A percentile compares a stretch with the other conserved stretches of the same genome.
Conservation (phyloP, 2,797 vertebrate genomes). For the Xerus rutilus region DNA sequence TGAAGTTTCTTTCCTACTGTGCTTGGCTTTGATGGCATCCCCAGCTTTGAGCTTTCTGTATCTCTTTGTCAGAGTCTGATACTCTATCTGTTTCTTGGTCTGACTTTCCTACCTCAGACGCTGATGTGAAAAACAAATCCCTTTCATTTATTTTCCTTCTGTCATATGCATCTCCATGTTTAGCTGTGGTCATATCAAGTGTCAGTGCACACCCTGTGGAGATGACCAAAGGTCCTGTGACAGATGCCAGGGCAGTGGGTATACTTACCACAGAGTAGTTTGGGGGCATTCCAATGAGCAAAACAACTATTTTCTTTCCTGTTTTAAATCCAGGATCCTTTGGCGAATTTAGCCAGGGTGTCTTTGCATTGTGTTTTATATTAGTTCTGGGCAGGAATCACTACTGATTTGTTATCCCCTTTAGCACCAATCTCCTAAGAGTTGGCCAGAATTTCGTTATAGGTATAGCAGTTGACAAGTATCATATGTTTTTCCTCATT, state of each 20-base stretch:
- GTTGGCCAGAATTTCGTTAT: not conserved
- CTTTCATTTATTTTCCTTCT: not conserved
- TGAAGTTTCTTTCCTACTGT: slow-evolving; percentile 63
- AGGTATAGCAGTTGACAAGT: not conserved
- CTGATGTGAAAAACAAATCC: slow-evolving; percentile 34
- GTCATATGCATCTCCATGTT: not conserved
- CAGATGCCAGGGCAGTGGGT: not conserved
- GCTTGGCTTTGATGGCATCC: slow-evolving; percentile 32
- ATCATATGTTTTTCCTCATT: slow-evolving; percentile 7
- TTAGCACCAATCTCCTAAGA: not conserved
- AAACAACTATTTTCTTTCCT: slow-evolving; percentile 62
- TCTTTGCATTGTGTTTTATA: slow-evolving; percentile 69
- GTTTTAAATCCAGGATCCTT: slow-evolving; percentile 45
- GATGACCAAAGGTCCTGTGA: not conserved
- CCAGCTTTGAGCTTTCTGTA: not conserved
- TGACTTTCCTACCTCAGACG: slow-evolving; percentile 29
- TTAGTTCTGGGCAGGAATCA: slow-evolving; percentile 74
- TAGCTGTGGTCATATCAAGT: not conserved
- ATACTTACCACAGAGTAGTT: slow-evolving; percentile 11
- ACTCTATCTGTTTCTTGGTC: slow-evolving; percentile 40
- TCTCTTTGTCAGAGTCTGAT: slow-evolving; percentile 40
- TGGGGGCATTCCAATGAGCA: not conserved
- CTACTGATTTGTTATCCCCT: not conserved
- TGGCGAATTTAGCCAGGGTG: slow-evolving; percentile 61
- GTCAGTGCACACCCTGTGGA: not conserved